A percentile compares a stretch with the other conserved stretches of the same genome.
These are phyloP conservation scores for Nectonema munidae DNA, from an alignment of 2,888 invertebrate species.

Conservation along the genomic window DNA sequence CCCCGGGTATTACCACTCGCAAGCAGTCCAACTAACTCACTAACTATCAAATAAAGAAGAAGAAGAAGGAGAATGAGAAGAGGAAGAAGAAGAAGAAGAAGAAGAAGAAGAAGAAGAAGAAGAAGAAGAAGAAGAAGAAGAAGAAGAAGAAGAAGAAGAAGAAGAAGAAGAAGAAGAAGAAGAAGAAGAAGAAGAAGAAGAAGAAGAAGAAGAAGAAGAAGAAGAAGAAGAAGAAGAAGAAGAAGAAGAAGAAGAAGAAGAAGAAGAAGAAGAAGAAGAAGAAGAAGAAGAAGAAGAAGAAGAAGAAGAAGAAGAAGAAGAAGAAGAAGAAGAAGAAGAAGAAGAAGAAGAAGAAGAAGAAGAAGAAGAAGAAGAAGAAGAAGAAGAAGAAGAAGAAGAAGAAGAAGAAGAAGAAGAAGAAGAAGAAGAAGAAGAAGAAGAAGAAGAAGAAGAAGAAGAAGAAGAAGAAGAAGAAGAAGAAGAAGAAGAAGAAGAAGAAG, in stretches of 20 bases:
- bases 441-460: slow-evolving; percentile 5
- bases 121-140: slow-evolving; percentile 5
- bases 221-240: slow-evolving; percentile 5
- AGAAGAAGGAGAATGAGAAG: too few relatives aligned
- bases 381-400: slow-evolving; percentile 5
- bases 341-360: slow-evolving; percentile 5
- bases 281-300: slow-evolving; percentile 5
- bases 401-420: slow-evolving; percentile 5
- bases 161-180: slow-evolving; percentile 5
- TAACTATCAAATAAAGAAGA: too few relatives aligned
- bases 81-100: slow-evolving; percentile 5
- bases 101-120: slow-evolving; percentile 5
- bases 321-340: slow-evolving; percentile 5
- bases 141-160: slow-evolving; percentile 5
- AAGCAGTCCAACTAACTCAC: too few relatives aligned
- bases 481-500: slow-evolving; percentile 5
- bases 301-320: slow-evolving; percentile 5
- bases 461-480: slow-evolving; percentile 5
- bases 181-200: slow-evolving; percentile 5
- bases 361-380: slow-evolving; percentile 5
- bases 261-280: slow-evolving; percentile 5
- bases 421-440: slow-evolving; percentile 5
- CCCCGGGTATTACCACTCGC: too few relatives aligned
- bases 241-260: slow-evolving; percentile 5
- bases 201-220: slow-evolving; percentile 5